These are phyloP conservation scores for Anodontia alba DNA, from an alignment of 2,888 invertebrate species.

Conservation along the genomic window DNA sequence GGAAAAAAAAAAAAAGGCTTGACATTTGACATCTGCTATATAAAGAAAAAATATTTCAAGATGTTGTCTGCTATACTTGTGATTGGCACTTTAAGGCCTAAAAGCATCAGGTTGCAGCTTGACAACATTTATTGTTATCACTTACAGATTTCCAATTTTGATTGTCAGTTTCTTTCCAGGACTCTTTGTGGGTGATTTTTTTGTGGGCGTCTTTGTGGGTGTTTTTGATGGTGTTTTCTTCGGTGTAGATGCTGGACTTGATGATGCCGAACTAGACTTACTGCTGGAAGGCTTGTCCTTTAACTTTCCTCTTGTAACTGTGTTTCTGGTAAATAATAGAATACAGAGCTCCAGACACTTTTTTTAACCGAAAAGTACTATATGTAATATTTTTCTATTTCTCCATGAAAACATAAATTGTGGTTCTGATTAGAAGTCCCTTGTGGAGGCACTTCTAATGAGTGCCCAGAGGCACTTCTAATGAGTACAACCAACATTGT, in stretches of 20 bases:
- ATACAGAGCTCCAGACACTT: background rate
- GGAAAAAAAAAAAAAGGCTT: no score
- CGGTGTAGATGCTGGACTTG: slow-evolving; percentile 37
- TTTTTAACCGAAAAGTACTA: background rate
- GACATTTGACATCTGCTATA: no score
- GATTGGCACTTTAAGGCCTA: no score
- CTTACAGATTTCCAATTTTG: slow-evolving; percentile 28
- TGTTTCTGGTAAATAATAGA: slow-evolving; percentile 26
- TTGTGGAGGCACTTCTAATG: no score
- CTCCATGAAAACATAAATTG: no score
- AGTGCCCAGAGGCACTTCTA: no score
- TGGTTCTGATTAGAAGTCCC: no score
- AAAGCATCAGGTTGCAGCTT: no score
- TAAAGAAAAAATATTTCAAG: no score
- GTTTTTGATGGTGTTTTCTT: slow-evolving; percentile 43
- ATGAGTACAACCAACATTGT: no score
- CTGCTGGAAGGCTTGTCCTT: slow-evolving; percentile 32
- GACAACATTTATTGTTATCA: background rate
- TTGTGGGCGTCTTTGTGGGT: slow-evolving; percentile 41
- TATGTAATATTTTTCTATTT: no score
- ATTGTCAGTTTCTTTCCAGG: slow-evolving; percentile 32
- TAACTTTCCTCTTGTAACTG: slow-evolving; percentile 48
- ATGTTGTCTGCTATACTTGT: no score
- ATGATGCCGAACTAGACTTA: slow-evolving; percentile 41
- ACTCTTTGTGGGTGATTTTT: slow-evolving; percentile 39